Conservation (phyloP, 2,888 invertebrate genomes). For the Allolobophora icterica region DNA sequence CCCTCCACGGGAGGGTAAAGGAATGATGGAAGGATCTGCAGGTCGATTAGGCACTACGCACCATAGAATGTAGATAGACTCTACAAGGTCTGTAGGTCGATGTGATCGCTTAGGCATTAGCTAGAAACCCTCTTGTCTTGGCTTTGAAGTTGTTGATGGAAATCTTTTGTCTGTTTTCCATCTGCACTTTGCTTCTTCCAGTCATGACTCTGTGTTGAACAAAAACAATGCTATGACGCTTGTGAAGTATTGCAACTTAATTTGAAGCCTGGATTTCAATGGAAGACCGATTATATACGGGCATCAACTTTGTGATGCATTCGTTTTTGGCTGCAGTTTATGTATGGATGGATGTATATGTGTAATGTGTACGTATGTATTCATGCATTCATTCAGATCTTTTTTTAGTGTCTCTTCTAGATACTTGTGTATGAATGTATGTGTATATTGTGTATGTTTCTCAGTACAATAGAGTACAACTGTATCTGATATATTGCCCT, state of each 20-base stretch:
- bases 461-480: not conserved
- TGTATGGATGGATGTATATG: not conserved
- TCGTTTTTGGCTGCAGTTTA: not conserved
- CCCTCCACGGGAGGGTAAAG: no score
- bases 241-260: not conserved
- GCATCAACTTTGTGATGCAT: not conserved
- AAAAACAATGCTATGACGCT: no score
- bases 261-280: not conserved
- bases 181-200: not conserved
- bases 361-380: no score
- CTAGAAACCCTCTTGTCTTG: no score
- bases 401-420: not conserved
- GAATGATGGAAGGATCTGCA: no score
- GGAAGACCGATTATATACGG: not conserved
- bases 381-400: no score
- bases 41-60: no score
- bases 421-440: not conserved
- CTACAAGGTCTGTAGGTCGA: no score
- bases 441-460: not conserved
- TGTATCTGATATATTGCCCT: no score
- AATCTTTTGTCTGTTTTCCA: not conserved
- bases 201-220: no score
- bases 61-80: no score
- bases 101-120: no score
- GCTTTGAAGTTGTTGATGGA: not conserved